Base-by-base conservation (phyloP, 64 coral and sea anemone species). In the Stichodactyla mertensii region DNA sequence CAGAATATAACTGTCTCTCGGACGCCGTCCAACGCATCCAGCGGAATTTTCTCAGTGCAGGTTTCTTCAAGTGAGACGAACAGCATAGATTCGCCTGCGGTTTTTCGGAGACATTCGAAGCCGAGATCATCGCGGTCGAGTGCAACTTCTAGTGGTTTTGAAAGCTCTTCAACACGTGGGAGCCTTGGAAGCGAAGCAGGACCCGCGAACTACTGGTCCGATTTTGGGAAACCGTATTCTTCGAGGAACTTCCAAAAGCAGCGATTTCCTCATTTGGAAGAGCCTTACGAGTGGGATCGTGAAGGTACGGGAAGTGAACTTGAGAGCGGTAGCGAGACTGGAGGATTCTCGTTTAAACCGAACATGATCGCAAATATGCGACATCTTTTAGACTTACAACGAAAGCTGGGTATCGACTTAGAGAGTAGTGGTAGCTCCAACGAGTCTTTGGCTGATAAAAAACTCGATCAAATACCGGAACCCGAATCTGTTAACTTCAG, bases 11-110 rank as follows among this genome's bases (percentile, higher is more conserved):
- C 71, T 19, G 91, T 93, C 64, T 90, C 91, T 16, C 84, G 94
- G 5, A 89, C 94, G 10, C 92, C 94, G 2, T 97, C 94, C 11
- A 97, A 93, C 12, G 94, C 94, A 7, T 97, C 94, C 52, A 97
- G 94, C 13, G 94, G 94, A 9, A 69, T 97, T 28, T 92, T 57
- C 28, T 97, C 94, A 7, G 77, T 89, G 19, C 88, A 89, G 15
- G 94, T 97, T 27, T 97, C 94, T 19, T 93, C 91, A 9, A 93
- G 94, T 56, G 94, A 97, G 55, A 93, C 94, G 52, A 97, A 97
- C 71, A 97, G 94, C 26, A 69, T 93, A 12, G 94, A 93, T 10
- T 97, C 94, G 10, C 89, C 88, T 2, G 53, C 53, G 2, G 78
- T 81, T 52, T 54, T 20, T 51, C 78, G 78, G 16, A 53, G 78